These are phyloP conservation scores for Phocides pigmalion DNA, from an alignment of 1,140 invertebrate genomes.

Conservation along the genomic window DNA sequence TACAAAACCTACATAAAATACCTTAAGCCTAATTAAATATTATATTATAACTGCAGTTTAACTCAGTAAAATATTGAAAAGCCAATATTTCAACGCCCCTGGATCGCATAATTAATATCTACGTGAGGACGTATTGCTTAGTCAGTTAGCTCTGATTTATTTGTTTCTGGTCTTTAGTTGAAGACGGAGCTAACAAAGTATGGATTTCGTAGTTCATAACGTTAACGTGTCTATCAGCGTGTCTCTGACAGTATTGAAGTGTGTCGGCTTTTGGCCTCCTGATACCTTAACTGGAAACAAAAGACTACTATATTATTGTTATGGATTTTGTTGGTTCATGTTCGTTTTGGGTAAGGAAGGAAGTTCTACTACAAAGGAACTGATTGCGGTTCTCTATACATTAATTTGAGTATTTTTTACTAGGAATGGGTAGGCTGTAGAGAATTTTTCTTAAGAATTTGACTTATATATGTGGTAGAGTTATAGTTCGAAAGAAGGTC, in stretches of 20 bases:
- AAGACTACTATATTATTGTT: constrained; percentile 48
- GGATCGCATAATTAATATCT: not conserved
- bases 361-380: too few species aligned
- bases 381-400: too few species aligned
- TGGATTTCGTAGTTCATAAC: constrained; percentile 39
- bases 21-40: too few species aligned
- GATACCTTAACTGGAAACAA: constrained; percentile 29
- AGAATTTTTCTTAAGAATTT: too few species aligned
- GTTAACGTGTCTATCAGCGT: constrained; percentile 49
- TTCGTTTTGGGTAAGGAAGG: constrained; percentile 61
- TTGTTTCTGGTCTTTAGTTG: not conserved
- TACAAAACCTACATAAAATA: too few species aligned
- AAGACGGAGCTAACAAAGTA: not conserved
- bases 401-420: too few species aligned
- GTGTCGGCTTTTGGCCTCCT: constrained; percentile 62
- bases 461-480: too few species aligned
- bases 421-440: too few species aligned
- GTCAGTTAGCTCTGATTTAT: not conserved
- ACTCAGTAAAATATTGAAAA: too few species aligned
- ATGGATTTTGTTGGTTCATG: constrained; percentile 57
- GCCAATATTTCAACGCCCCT: too few species aligned
- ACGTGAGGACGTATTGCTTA: not conserved
- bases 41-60: too few species aligned
- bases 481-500: too few species aligned
- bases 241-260: constrained; percentile 52